Evolutionary conservation across 2,888 invertebrate genomes (phyloP), one percentile per base, ranked within the genome.

Genomic region (Cerceris ruficornis): DNA sequence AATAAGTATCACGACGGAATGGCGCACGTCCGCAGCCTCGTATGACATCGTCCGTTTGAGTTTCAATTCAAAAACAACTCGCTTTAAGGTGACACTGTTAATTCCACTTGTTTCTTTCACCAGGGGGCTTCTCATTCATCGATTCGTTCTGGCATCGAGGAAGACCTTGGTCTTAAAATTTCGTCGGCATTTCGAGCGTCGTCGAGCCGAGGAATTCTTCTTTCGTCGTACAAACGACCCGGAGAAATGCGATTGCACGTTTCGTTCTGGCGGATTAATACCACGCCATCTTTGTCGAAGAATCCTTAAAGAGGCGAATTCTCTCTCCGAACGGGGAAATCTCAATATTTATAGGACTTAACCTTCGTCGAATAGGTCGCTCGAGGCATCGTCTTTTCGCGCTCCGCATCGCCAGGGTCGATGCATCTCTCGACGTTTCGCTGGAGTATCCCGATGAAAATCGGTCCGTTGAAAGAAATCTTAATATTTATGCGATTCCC

Each of bases 61-160:
- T 62, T 41, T 15, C 11, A 15, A 15, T 41, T 61, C n/a, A 43
- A 50, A 71, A 75, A 55, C 61, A 49, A 39, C 17, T 14, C 57
- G 17, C 9, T 8, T 68, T 46, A 11, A 62, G 28, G 14, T 14
- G 13, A 49, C 14, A 60, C 28, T 7, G 9, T 50, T 43, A 17
- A 15, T 11, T 15, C 59, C n/a, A n/a, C 11, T 61, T 7, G 13
- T 59, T 49, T 54, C 43, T 69, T 55, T 42, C 55, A 50, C 15
- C 42, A 62, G 43, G 14, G 28, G 28, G 28, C 28, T 28, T n/a
- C n/a, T 28, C 9, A 69, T 69, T 76, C 71, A 46, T 15, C 42
- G 43, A 69, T 81, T 84, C 42, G 78, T 76, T 74, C 64, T n/a
- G 64, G 64, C 39, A 13, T 11, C 42, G 13, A 49, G 43, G 14